phyloP scores from a whole-genome alignment of 2,113 vertebrate species.

The Physeter macrocephalus region DNA sequence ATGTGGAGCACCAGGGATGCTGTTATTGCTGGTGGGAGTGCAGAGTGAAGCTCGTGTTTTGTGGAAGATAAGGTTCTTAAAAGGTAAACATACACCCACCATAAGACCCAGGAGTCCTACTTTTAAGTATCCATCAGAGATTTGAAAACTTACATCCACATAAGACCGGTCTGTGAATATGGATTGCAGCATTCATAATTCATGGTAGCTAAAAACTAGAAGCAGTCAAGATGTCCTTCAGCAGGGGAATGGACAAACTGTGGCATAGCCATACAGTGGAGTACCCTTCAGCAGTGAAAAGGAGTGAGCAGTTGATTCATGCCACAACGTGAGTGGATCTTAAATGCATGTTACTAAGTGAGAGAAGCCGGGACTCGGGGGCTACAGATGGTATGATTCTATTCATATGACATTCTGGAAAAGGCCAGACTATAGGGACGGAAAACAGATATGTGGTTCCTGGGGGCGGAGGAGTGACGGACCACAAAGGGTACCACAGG shows the following conservation, averaged over 20 bases:
- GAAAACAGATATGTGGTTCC: not conserved
- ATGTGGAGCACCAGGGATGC: rapidly evolving
- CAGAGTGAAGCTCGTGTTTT: rapidly evolving
- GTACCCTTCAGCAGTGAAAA: rapidly evolving
- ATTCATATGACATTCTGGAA: not conserved
- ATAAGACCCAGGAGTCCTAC: not conserved
- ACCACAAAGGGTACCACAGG: too few species aligned
- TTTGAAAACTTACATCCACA: too few species aligned
- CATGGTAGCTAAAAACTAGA: rapidly evolving
- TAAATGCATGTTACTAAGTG: too few species aligned
- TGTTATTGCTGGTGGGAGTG: not conserved
- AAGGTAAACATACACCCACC: rapidly evolving
- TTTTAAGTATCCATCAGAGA: not conserved
- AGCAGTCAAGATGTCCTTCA: not conserved
- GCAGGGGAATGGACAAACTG: rapidly evolving
- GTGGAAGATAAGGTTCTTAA: not conserved
- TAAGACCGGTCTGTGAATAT: not conserved
- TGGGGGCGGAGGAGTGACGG: not conserved
- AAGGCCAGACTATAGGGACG: not conserved
- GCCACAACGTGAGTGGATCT: rapidly evolving
- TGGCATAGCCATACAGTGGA: rapidly evolving
- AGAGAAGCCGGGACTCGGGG: not conserved
- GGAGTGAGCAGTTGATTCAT: not conserved
- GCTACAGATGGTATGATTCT: rapidly evolving
- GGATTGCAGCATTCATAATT: too few species aligned